Evolutionary conservation across 2,888 invertebrate species (phyloP).

Genomic region (Taphrorychus bicolor): DNA sequence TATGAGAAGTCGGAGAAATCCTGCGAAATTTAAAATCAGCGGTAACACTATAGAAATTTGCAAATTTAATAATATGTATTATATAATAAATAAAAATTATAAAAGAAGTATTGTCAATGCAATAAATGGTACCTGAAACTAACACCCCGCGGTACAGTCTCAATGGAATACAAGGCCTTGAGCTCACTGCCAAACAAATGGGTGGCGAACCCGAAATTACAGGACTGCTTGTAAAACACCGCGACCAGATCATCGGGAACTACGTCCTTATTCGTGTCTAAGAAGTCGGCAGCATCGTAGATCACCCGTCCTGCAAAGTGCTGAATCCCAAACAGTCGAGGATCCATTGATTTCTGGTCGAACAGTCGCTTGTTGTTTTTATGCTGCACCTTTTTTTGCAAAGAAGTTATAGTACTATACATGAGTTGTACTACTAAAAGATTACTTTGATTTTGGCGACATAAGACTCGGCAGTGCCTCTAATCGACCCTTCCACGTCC

Average conservation of each 20-base stretch:
- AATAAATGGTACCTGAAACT: conserved; percentile 73
- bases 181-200: conserved; percentile 94
- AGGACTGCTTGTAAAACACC: conserved; percentile 90
- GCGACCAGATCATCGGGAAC: conserved; percentile 92
- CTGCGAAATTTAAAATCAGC: too few species aligned
- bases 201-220: conserved; percentile 96
- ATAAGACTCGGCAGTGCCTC: conserved; percentile 82
- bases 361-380: conserved; percentile 82
- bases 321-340: conserved; percentile 86
- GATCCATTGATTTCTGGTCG: conserved; percentile 79
- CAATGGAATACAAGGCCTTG: conserved; percentile 78
- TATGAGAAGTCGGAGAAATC: conserved; percentile 88
- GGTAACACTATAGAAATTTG: too few species aligned
- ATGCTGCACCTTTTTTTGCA: conserved; percentile 65
- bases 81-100: too few species aligned
- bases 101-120: too few species aligned
- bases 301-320: conserved; percentile 88
- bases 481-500: conserved; percentile 89
- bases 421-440: neutral
- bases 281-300: conserved; percentile 89
- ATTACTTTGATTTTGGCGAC: conserved; percentile 75
- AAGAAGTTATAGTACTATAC: neutral
- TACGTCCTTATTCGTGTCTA: conserved; percentile 91
- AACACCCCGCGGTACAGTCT: conserved; percentile 77
- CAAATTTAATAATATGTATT: too few species aligned